Percentiles rank a stretch among this genome's conserved stretches.
Evolutionary conservation across 2,888 invertebrate genomes (phyloP).

Genomic region (Dendrolimus houi): DNA sequence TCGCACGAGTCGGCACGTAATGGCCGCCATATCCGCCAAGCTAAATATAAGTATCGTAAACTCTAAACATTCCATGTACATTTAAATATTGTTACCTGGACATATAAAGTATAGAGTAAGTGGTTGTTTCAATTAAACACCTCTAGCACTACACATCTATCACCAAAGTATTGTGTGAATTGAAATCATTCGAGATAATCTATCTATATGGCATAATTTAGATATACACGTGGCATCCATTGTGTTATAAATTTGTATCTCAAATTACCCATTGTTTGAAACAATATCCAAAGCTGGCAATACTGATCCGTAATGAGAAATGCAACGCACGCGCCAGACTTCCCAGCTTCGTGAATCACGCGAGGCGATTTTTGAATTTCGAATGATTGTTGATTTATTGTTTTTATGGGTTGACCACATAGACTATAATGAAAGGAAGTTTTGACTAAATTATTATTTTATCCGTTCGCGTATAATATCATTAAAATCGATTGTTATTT

Average conservation of each 20-base stretch:
- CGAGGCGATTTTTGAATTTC: constrained; percentile 26
- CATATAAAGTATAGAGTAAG: too few species aligned
- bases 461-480: not conserved
- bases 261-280: not conserved
- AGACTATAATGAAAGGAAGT: not conserved
- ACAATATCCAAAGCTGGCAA: constrained; percentile 10
- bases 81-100: too few species aligned
- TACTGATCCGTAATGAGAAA: constrained; percentile 38
- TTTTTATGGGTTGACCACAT: constrained; percentile 7
- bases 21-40: too few species aligned
- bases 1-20: too few species aligned
- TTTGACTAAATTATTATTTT: not conserved
- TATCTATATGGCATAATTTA: too few species aligned
- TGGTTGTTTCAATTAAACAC: too few species aligned
- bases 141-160: too few species aligned
- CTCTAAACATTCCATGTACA: too few species aligned
- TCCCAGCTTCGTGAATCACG: constrained; percentile 47
- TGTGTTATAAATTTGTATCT: not conserved
- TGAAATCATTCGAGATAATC: too few species aligned
- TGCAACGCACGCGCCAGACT: constrained; percentile 49
- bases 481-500: not conserved
- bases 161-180: too few species aligned
- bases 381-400: constrained; percentile 20
- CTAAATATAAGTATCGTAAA: too few species aligned
- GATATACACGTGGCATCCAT: too few species aligned